Evolutionary conservation across 2,888 invertebrate genomes (phyloP).

Genomic region (Dryocosmus kuriphilus): DNA sequence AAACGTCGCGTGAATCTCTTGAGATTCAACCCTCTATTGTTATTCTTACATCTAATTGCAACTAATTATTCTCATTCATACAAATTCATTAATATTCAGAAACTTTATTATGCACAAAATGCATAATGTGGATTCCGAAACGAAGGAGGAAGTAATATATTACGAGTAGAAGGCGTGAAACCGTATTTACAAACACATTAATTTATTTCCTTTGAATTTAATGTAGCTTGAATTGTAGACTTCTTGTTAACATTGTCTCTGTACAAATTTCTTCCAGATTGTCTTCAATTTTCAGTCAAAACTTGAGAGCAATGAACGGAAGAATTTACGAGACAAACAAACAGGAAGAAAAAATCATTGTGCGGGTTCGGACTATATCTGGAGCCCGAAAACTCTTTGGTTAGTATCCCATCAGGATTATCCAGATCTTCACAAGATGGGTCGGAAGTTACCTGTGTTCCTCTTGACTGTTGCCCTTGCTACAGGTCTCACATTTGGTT

Average conservation of each 20-base stretch:
- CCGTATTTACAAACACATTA: background rate
- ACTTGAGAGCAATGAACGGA: slow-evolving; percentile 15
- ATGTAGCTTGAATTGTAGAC: background rate
- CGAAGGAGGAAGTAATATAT: background rate
- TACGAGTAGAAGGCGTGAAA: background rate
- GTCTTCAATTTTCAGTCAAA: slow-evolving; percentile 8
- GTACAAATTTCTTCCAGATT: slow-evolving; percentile 4
- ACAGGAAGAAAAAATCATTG: slow-evolving; percentile 14
- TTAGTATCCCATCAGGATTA: slow-evolving; percentile 11
- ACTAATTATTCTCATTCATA: background rate
- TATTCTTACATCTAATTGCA: background rate
- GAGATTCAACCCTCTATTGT: background rate
- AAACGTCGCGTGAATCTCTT: background rate
- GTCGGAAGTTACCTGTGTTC: slow-evolving; percentile 5
- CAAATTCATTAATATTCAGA: background rate
- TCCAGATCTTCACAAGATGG: slow-evolving; percentile 12
- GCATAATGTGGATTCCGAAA: background rate
- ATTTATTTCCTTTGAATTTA: background rate
- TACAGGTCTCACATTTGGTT: background rate
- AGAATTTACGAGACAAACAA: slow-evolving; percentile 10
- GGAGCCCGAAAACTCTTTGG: background rate
- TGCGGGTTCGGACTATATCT: slow-evolving; percentile 24
- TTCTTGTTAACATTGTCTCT: background rate
- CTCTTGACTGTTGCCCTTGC: background rate
- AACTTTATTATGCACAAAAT: background rate